These are phyloP conservation scores for Corapipo altera DNA, from an alignment of 2,113 vertebrate genomes.

Conservation along the genomic window DNA sequence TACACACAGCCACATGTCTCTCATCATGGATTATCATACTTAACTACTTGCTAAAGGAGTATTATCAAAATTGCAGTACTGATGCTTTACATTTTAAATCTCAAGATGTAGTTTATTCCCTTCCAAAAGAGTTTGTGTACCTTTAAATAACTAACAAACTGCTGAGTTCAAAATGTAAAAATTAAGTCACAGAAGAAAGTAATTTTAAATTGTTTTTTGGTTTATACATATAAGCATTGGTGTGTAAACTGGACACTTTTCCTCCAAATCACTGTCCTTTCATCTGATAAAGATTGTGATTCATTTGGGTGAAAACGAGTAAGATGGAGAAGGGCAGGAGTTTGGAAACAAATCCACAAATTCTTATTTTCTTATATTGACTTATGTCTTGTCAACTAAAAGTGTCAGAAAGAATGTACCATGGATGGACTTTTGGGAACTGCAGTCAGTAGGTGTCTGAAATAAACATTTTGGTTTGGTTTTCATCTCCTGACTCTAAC, in stretches of 20 bases:
- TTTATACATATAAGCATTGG: background rate
- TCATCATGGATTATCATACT: background rate
- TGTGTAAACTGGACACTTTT: background rate
- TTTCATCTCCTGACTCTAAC: background rate
- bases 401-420: background rate
- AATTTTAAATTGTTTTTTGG: background rate
- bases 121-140: background rate
- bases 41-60: background rate
- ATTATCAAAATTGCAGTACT: background rate
- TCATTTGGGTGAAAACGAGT: background rate
- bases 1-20: background rate
- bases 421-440: background rate
- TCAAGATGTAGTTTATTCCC: background rate
- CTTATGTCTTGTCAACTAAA: background rate
- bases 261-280: background rate
- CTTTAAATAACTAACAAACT: background rate
- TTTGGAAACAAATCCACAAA: background rate
- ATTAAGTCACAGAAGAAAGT: background rate
- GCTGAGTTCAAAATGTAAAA: background rate
- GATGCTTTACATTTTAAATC: background rate
- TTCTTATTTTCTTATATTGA: background rate
- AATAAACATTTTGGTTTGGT: background rate
- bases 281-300: background rate
- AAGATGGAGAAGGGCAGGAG: background rate
- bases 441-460: background rate